Conservation (phyloP, 2,797 vertebrate genomes). For the Sebastolobus altivelis region DNA sequence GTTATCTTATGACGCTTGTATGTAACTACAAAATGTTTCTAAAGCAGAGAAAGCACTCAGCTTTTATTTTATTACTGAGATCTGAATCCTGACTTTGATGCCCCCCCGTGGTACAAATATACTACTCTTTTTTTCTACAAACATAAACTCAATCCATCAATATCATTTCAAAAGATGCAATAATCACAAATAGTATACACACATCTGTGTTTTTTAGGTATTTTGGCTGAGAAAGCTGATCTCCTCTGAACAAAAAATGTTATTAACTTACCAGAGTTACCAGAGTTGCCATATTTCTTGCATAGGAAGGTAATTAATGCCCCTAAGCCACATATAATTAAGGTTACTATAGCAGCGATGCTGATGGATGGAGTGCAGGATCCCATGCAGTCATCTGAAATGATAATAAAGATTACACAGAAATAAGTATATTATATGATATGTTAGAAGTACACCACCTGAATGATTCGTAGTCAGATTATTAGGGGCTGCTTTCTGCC, state of each 20-base stretch:
- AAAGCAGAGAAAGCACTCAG: background rate
- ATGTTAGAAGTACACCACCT: background rate
- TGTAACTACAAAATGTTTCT: background rate
- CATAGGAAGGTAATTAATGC: accelerated
- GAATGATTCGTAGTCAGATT: background rate
- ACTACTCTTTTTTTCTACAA: background rate
- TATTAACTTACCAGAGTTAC: slow-evolving; percentile 8
- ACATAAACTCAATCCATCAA: background rate
- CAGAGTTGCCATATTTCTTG: accelerated
- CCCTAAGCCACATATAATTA: background rate
- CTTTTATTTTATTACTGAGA: background rate
- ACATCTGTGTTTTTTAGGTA: background rate
- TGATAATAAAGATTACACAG: background rate
- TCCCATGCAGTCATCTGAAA: background rate
- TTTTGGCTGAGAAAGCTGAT: background rate
- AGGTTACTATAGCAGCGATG: accelerated
- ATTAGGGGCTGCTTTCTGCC: no score
- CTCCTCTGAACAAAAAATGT: background rate
- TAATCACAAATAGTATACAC: background rate
- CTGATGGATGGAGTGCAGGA: accelerated
- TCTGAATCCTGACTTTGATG: background rate
- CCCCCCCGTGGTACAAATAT: background rate
- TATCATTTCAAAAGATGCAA: background rate
- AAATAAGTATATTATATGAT: background rate
- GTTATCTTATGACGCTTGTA: background rate